Conservation (phyloP, 2,888 invertebrate species). For the Netelia virgata region DNA sequence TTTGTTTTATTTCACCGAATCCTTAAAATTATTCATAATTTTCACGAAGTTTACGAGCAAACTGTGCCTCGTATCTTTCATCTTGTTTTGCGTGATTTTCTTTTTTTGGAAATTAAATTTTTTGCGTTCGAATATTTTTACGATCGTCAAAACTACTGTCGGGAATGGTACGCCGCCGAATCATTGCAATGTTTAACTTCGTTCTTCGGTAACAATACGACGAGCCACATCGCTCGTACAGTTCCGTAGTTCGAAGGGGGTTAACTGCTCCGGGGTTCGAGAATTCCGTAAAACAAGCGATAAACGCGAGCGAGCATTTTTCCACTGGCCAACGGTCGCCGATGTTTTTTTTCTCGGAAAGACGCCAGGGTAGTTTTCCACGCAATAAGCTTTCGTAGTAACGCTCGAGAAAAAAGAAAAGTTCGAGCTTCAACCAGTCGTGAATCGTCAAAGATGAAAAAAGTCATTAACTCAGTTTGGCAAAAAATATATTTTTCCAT, state of each 20-base stretch:
- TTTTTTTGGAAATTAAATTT: background rate
- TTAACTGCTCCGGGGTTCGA: constrained; percentile 24
- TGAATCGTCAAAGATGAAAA: too few species aligned
- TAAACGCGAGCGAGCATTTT: constrained; percentile 30
- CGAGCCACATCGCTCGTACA: background rate
- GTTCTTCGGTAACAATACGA: background rate
- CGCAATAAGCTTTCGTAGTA: background rate
- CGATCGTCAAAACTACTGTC: background rate
- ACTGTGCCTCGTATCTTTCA: background rate
- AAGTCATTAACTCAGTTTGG: too few species aligned
- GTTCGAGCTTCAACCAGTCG: too few species aligned
- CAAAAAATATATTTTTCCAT: too few species aligned
- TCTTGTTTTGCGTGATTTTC: background rate
- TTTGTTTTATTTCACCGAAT: too few species aligned
- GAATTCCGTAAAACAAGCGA: constrained; percentile 49
- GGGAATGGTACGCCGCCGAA: background rate
- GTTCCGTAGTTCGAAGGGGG: constrained; percentile 35
- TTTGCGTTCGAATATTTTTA: background rate
- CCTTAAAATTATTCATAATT: too few species aligned
- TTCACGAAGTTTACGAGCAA: too few species aligned
- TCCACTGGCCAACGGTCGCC: background rate
- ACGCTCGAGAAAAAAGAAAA: background rate
- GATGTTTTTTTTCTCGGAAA: constrained; percentile 36
- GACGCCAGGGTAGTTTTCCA: constrained; percentile 7
- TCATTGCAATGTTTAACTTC: background rate